Base-by-base conservation (phyloP, 2,888 invertebrate genomes). In the Ormyrus thymus region DNA sequence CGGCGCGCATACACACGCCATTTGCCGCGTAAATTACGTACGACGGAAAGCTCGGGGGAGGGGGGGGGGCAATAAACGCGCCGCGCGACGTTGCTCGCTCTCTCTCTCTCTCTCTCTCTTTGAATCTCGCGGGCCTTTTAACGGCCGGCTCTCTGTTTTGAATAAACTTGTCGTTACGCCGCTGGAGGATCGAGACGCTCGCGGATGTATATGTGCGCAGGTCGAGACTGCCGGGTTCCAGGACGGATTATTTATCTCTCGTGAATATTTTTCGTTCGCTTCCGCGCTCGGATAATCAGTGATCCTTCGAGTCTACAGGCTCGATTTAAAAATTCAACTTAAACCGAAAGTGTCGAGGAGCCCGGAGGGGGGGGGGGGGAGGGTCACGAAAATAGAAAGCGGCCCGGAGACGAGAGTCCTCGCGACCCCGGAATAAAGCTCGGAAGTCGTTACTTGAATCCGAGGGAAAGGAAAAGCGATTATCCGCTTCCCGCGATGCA, bases 401-500 rank as follows among this genome's bases (percentile, higher is more conserved):
- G n/a, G 45, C 6, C 29, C 10, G 15, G 43, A 15, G n/a, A 43
- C 8, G n/a, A 43, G 0, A 56, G 43, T 6, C n/a, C 51, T 29
- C 50, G n/a, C 45, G 50, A 45, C 50, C 3, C 29, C 11, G 50
- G 29, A 72, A 55, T 15, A 43, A 51, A 64, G 56, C 56, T 43
- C 70, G 65, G 76, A 76, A 76, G 76, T 65, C 64, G 53, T 77
- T 71, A 65, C 71, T 71, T 59, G 53, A 46, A 29, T 9, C 1
- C 8, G 11, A 45, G 46, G 59, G 65, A 59, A 77, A 66, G 77
- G 48, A 71, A 77, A 77, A 66, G 59, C 59, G 58, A 76, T 71
- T 77, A 65, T 70, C 61, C 48, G 48, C 45, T 15, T 59, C 50
- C 58, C 13, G 43, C 9, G 10, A 8, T 11, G 9, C 10, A 50